A percentile compares a stretch with the other conserved stretches of the same genome.
Conservation (phyloP, 2,888 invertebrate species). For the Lasioglossum oenotherae region DNA sequence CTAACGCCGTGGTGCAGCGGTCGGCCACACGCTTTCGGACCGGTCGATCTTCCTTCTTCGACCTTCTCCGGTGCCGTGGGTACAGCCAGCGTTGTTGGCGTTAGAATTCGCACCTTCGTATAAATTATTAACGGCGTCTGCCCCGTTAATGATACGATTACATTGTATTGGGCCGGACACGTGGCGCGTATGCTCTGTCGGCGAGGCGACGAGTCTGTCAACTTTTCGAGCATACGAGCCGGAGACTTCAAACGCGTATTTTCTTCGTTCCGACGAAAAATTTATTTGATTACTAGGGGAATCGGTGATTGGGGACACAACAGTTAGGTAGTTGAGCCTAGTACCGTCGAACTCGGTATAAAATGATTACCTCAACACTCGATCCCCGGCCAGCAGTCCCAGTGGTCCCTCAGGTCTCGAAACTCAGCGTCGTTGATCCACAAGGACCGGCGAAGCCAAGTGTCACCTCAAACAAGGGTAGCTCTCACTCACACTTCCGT, state of each 20-base stretch:
- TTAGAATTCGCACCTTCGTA: conserved; percentile 56
- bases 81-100: conserved; percentile 40
- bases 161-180: conserved; percentile 46
- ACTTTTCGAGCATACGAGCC: not conserved
- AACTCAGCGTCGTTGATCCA: conserved; percentile 7
- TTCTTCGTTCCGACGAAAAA: not conserved
- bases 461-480: conserved; percentile 21
- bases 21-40: conserved; percentile 44
- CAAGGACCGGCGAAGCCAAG: conserved; percentile 1
- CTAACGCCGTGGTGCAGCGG: conserved; percentile 61
- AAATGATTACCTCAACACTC: conserved; percentile 35
- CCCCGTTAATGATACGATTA: conserved; percentile 60
- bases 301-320: not conserved
- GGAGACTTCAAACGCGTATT: not conserved
- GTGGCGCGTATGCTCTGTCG: conserved; percentile 51
- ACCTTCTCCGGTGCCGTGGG: conserved; percentile 42
- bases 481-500: conserved; percentile 56
- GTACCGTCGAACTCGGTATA: too few species aligned
- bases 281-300: not conserved
- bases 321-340: not conserved
- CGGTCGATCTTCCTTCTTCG: conserved; percentile 47
- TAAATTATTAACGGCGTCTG: conserved; percentile 48
- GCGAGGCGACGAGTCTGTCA: not conserved
- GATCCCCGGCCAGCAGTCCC: not conserved
- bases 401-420: not conserved